Percentiles rank a stretch among this genome's conserved stretches.
phyloP scores from a whole-genome alignment of 2,888 invertebrate species.

The Aporophyla nigra region DNA sequence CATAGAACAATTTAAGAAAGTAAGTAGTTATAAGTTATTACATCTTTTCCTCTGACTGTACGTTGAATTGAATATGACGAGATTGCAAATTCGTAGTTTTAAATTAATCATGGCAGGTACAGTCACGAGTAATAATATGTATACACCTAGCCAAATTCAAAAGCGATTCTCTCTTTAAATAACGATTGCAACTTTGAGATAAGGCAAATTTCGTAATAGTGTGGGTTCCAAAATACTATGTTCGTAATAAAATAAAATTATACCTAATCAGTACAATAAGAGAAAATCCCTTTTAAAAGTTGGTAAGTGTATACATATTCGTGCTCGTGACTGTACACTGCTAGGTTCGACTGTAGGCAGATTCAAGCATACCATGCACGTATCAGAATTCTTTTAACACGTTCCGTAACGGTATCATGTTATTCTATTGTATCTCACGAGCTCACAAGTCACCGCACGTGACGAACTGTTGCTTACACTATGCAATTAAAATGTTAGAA shows the following conservation, averaged over 20 bases:
- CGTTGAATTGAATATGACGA: neutral
- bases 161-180: no score
- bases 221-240: no score
- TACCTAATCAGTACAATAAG: no score
- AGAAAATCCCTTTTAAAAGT: no score
- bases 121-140: no score
- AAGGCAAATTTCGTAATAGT: no score
- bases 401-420: conserved; percentile 20
- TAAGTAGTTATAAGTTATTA: neutral
- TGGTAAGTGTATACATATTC: no score
- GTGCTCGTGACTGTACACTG: no score
- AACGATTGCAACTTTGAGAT: no score
- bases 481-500: conserved; percentile 24
- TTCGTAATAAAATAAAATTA: no score
- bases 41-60: neutral
- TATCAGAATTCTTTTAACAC: conserved; percentile 1
- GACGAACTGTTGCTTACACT: neutral
- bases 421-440: conserved; percentile 27
- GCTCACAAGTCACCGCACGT: neutral
- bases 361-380: conserved; percentile 30
- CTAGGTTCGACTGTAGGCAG: neutral
- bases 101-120: neutral
- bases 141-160: no score
- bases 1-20: neutral
- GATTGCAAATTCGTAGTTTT: neutral